Conservation (phyloP, 2,797 vertebrate genomes). For the Cirrhinus mrigala region DNA sequence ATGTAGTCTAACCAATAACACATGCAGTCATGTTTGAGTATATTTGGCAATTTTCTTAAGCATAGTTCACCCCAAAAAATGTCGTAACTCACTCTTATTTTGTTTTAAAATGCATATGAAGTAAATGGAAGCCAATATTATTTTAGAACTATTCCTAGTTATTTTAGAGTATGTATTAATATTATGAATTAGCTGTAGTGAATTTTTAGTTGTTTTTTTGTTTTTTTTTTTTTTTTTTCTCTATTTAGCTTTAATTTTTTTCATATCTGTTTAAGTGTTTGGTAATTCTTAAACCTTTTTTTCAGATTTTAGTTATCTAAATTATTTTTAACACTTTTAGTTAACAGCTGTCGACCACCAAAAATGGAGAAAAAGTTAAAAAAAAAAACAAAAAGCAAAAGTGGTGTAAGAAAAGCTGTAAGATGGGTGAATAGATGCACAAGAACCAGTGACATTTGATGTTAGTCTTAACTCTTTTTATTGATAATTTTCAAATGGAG, state of each 20-base stretch:
- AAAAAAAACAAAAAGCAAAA: too few species aligned
- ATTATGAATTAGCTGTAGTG: background rate
- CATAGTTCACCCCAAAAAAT: background rate
- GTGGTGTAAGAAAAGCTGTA: background rate
- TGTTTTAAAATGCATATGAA: background rate
- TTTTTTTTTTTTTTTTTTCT: background rate
- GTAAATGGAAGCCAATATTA: background rate
- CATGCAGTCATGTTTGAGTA: background rate
- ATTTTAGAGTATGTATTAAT: background rate
- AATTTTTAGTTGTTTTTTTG: background rate
- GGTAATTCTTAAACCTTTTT: too few species aligned
- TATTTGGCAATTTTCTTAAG: background rate
- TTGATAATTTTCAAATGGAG: too few species aligned
- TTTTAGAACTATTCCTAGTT: background rate
- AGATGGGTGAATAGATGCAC: background rate
- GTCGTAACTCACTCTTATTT: background rate
- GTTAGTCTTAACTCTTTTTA: too few species aligned
- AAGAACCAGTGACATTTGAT: background rate
- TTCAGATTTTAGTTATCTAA: background rate
- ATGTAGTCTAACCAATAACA: constrained; percentile 15
- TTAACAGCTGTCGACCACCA: background rate
- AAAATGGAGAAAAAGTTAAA: background rate
- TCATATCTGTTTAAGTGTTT: too few species aligned
- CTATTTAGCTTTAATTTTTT: background rate
- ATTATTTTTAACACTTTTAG: background rate